A percentile compares a stretch with the other conserved stretches of the same genome.
Evolutionary conservation across 2,797 vertebrate genomes (phyloP).

Genomic region (Harpagifer antarcticus): DNA sequence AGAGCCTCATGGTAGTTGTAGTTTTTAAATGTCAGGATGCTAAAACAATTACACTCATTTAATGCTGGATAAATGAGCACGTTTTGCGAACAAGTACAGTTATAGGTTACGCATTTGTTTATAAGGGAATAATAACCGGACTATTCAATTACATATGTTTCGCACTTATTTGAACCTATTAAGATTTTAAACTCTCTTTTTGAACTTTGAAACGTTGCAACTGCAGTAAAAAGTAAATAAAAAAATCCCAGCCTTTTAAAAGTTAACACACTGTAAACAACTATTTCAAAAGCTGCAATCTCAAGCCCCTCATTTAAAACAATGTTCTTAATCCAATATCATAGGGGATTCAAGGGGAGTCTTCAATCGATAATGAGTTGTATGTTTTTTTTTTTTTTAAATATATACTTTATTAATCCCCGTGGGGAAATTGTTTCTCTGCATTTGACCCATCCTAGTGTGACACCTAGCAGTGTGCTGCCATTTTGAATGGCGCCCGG

Average conservation of each 20-base stretch:
- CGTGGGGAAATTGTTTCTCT: no score
- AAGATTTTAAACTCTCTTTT: not conserved
- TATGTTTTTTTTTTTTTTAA: not conserved
- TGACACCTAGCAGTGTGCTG: no score
- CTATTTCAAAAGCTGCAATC: no score
- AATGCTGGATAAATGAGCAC: not conserved
- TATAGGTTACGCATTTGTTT: not conserved
- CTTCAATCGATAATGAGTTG: not conserved
- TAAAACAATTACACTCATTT: not conserved
- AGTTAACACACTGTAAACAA: no score
- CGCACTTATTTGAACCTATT: not conserved
- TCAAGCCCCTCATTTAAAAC: not conserved
- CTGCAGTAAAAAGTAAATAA: not conserved
- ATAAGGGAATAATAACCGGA: not conserved
- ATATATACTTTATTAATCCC: no score
- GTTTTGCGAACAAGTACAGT: not conserved
- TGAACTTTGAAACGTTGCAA: not conserved
- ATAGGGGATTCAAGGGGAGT: not conserved
- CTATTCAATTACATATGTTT: not conserved
- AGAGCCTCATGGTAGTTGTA: slow-evolving; percentile 39
- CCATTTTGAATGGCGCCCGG: no score
- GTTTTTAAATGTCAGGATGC: slow-evolving; percentile 6
- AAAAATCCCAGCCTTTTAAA: not conserved
- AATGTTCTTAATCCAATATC: not conserved
- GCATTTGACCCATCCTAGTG: no score